These are phyloP conservation scores for Slavum lentiscoides DNA, from an alignment of 2,888 invertebrate species.

Conservation along the genomic window DNA sequence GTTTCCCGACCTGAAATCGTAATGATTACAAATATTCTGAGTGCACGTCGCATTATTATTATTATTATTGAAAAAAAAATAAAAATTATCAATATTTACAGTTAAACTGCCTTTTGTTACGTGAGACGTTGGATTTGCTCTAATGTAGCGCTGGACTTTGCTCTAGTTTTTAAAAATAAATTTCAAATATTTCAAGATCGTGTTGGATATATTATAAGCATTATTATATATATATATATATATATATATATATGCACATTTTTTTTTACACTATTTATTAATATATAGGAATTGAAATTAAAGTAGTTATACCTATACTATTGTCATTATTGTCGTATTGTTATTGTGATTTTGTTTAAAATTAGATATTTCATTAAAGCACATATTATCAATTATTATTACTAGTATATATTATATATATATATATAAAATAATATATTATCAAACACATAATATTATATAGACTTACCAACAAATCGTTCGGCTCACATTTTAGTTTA, in stretches of 20 bases:
- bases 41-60: background rate
- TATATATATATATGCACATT: no score
- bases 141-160: conserved; percentile 25
- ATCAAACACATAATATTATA: no score
- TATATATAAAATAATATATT: no score
- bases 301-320: no score
- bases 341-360: background rate
- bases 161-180: conserved; percentile 14
- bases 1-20: conserved; percentile 11
- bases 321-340: no score
- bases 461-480: conserved; percentile 32
- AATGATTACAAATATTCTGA: background rate
- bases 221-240: no score
- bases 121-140: conserved; percentile 25
- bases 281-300: no score
- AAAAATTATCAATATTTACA: conserved; percentile 15
- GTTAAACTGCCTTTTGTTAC: conserved; percentile 25
- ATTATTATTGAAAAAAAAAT: background rate
- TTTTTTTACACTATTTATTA: no score
- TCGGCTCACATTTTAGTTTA: conserved; percentile 5
- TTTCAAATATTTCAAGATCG: background rate
- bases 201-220: no score
- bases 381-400: no score
- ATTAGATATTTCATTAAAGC: background rate
- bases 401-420: no score